Conservation (phyloP, 2,113 vertebrate genomes). For the Vanacampus margaritifer region DNA sequence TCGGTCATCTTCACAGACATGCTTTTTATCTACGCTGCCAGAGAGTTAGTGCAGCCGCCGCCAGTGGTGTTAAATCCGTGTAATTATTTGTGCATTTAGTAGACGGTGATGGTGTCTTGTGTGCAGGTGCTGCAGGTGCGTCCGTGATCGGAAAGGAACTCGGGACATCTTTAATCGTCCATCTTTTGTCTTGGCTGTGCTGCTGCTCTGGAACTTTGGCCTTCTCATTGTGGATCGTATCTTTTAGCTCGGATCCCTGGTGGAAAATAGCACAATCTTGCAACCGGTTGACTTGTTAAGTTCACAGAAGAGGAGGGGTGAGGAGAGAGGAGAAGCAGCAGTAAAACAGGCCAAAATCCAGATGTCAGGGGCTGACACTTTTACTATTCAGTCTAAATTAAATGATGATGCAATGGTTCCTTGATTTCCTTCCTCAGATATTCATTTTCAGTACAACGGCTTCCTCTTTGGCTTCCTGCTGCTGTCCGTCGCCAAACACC, state of each 20-base stretch:
- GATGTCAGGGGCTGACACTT: not conserved
- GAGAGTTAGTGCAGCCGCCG: conserved; percentile 76
- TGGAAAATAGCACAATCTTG: no score
- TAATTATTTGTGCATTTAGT: not conserved
- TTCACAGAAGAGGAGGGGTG: not conserved
- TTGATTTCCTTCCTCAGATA: conserved; percentile 73
- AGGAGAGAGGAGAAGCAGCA: not conserved
- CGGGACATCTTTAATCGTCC: conserved; percentile 78
- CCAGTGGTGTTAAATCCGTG: not conserved
- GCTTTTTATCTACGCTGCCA: conserved; percentile 82
- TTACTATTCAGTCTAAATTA: not conserved
- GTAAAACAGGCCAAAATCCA: not conserved
- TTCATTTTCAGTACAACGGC: conserved; percentile 98
- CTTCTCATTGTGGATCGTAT: conserved; percentile 95
- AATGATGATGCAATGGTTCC: not conserved
- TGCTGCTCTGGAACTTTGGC: conserved; percentile 94
- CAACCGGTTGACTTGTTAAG: no score
- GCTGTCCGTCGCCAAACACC: conserved; percentile 86
- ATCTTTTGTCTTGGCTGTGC: conserved; percentile 80
- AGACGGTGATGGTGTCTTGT: not conserved
- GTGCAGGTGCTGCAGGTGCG: conserved; percentile 83
- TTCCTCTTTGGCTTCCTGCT: conserved; percentile 91
- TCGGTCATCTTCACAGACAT: conserved; percentile 85
- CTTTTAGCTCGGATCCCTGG: conserved; percentile 62
- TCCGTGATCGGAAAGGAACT: conserved; percentile 72